phyloP scores from a whole-genome alignment of 1,140 invertebrate genomes.

The Cydia pomonella region DNA sequence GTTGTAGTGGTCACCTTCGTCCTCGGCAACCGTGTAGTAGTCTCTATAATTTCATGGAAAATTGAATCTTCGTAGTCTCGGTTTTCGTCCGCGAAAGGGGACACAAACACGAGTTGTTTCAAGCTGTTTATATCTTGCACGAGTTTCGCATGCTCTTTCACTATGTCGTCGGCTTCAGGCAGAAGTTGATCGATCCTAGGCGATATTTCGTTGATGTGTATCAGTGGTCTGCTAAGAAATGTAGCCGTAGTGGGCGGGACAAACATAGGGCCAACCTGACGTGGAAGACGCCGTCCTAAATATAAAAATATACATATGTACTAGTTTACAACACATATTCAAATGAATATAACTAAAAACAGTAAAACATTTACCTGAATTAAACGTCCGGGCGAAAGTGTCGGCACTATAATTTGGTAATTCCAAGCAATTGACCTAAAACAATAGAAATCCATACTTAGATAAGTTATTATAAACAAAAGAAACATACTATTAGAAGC shows the following conservation, averaged over 20 bases:
- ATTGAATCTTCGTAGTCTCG: constrained; percentile 72
- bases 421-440: constrained; percentile 67
- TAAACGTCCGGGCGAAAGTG: constrained; percentile 44
- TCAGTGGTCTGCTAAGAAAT: constrained; percentile 30
- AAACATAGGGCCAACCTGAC: neutral
- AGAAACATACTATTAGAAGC: constrained; percentile 1
- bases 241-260: neutral
- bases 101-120: constrained; percentile 59
- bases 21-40: constrained; percentile 42
- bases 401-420: constrained; percentile 45
- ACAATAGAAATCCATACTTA: constrained; percentile 41
- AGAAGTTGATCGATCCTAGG: constrained; percentile 50
- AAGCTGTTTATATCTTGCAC: constrained; percentile 73
- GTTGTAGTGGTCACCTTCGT: neutral
- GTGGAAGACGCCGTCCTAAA: constrained; percentile 12
- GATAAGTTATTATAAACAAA: neutral
- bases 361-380: constrained; percentile 47
- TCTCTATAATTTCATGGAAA: constrained; percentile 68
- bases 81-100: constrained; percentile 53
- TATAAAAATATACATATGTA: neutral
- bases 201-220: constrained; percentile 36
- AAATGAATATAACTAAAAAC: neutral
- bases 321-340: neutral
- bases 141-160: constrained; percentile 72
- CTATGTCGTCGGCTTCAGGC: constrained; percentile 57